Conservation (phyloP, 2,113 vertebrate species). For the Melanostigma gelatinosum region DNA sequence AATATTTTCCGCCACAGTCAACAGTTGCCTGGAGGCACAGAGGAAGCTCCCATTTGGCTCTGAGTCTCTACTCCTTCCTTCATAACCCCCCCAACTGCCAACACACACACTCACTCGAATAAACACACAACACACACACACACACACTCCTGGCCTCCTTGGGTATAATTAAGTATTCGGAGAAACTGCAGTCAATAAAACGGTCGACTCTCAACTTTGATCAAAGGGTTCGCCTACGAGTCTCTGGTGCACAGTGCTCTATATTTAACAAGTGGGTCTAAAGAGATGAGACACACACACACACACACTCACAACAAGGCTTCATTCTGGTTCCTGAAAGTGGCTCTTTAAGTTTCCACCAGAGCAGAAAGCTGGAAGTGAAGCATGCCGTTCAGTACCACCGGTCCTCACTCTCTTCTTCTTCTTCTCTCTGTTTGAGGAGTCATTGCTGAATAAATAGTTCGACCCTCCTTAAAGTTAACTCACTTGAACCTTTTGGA, state of each 20-base stretch:
- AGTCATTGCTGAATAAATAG: constrained; percentile 46
- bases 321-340: neutral
- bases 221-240: constrained; percentile 19
- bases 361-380: too few species aligned
- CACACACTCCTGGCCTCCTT: constrained; percentile 7
- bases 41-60: constrained; percentile 69
- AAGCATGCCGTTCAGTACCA: neutral
- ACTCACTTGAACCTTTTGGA: too few species aligned
- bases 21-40: constrained; percentile 61
- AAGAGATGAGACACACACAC: constrained; percentile 2
- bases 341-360: neutral
- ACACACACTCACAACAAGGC: neutral
- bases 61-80: constrained; percentile 32
- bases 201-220: constrained; percentile 36
- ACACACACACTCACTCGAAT: constrained; percentile 16
- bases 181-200: constrained; percentile 56
- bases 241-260: constrained; percentile 28
- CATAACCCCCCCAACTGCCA: constrained; percentile 15
- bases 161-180: constrained; percentile 60
- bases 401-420: neutral
- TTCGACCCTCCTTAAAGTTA: neutral
- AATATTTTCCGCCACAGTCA: constrained; percentile 74
- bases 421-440: constrained; percentile 36
- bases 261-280: constrained; percentile 26
- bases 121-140: neutral